Percentiles rank a stretch among this genome's conserved stretches.
Evolutionary conservation across 2,797 vertebrate genomes (phyloP).

Genomic region (Rhynchonycteris naso): DNA sequence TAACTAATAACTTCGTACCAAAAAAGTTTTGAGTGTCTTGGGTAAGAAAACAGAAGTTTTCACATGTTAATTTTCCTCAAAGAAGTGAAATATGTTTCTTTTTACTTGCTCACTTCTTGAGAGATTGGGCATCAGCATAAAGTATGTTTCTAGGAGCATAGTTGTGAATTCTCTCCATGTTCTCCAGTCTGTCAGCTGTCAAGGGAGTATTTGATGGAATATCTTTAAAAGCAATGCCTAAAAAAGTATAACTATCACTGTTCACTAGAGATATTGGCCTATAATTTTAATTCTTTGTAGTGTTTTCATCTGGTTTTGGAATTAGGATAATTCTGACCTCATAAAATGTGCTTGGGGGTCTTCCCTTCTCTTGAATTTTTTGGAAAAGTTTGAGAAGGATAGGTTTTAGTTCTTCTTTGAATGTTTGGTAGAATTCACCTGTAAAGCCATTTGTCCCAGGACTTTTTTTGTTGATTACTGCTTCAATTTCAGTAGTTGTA

Average conservation of each 20-base stretch:
- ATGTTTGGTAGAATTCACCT: too few species aligned
- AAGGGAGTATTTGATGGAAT: neutral
- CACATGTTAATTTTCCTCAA: neutral
- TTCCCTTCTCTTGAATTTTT: too few species aligned
- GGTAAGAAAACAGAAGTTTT: constrained; percentile 33
- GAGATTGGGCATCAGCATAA: neutral
- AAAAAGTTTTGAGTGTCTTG: neutral
- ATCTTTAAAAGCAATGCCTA: constrained; percentile 23
- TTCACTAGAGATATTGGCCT: too few species aligned
- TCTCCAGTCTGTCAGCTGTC: neutral
- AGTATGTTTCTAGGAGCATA: neutral
- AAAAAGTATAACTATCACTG: neutral
- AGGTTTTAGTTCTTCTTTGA: too few species aligned
- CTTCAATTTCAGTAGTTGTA: too few species aligned
- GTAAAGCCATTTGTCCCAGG: too few species aligned
- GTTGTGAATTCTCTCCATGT: neutral
- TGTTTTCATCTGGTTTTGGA: too few species aligned
- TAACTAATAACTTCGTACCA: neutral
- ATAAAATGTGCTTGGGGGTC: too few species aligned
- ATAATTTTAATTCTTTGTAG: too few species aligned
- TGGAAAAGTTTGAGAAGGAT: too few species aligned
- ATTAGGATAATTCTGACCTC: too few species aligned
- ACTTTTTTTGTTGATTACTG: too few species aligned
- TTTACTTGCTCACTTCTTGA: neutral
- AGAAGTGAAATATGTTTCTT: neutral